Evolutionary conservation across 2,888 invertebrate species (phyloP).

Genomic region (Willowsia nigromaculata): DNA sequence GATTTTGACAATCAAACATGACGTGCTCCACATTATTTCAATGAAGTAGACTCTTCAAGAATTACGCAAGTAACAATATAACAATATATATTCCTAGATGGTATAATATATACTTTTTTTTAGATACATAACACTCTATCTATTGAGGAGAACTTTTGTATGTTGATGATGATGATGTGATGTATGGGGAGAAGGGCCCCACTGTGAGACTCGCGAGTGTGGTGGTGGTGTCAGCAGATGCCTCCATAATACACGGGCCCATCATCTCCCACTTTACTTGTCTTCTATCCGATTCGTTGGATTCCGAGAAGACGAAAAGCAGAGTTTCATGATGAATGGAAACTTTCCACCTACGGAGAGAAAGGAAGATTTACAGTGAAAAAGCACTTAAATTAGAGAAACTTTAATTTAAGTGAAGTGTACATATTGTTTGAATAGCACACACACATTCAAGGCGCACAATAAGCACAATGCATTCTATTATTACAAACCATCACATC

Average conservation of each 20-base stretch:
- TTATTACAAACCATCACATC: slow-evolving; percentile 20
- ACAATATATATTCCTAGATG: background rate
- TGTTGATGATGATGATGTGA: slow-evolving; percentile 3
- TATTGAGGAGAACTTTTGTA: background rate
- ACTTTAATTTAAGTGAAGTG: slow-evolving; percentile 43
- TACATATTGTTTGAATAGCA: background rate
- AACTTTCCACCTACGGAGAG: slow-evolving; percentile 91
- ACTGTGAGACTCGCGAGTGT: background rate
- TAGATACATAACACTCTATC: slow-evolving; percentile 6
- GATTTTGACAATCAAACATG: background rate
- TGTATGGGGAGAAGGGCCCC: background rate
- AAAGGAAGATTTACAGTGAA: slow-evolving; percentile 55
- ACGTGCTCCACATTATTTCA: background rate
- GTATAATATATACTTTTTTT: background rate
- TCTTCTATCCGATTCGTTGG: slow-evolving; percentile 77
- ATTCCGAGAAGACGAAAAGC: slow-evolving; percentile 92
- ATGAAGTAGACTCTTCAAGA: background rate
- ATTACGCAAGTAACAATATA: background rate
- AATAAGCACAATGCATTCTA: slow-evolving; percentile 17
- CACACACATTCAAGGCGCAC: background rate
- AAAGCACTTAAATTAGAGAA: slow-evolving; percentile 51
- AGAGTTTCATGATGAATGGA: slow-evolving; percentile 98
- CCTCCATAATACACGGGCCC: background rate
- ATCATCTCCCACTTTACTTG: slow-evolving; percentile 54
- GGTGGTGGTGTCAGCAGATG: slow-evolving; percentile 20